These are phyloP conservation scores for Drosophila nikananu DNA, from an alignment of 1,140 invertebrate genomes.

Conservation along the genomic window DNA sequence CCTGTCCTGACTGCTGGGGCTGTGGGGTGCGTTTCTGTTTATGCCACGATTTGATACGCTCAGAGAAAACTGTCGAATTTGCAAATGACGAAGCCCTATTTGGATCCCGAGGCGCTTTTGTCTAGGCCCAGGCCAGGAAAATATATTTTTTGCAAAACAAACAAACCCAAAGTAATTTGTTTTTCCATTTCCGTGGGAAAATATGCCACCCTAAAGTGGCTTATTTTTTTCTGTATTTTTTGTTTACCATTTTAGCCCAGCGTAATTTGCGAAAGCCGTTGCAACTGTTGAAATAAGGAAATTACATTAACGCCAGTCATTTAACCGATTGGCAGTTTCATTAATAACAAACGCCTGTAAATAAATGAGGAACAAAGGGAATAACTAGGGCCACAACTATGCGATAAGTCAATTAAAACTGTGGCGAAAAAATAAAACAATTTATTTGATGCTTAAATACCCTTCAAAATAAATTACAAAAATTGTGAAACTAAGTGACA, in stretches of 20 bases:
- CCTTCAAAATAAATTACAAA: not conserved
- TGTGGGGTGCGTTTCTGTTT: conserved; percentile 36
- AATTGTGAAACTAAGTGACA: not conserved
- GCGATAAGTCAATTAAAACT: conserved; percentile 41
- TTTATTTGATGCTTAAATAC: conserved; percentile 3
- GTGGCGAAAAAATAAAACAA: not conserved
- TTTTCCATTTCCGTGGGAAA: conserved; percentile 45
- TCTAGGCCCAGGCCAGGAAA: conserved; percentile 24
- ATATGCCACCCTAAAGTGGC: conserved; percentile 6
- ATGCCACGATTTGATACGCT: conserved; percentile 59
- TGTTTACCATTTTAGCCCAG: conserved; percentile 11
- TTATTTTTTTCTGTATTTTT: conserved; percentile 3
- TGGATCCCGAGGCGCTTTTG: conserved; percentile 41
- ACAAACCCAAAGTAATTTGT: conserved; percentile 58
- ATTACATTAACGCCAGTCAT: conserved; percentile 43
- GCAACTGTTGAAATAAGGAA: conserved; percentile 36
- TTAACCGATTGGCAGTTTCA: conserved; percentile 24
- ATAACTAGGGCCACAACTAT: conserved; percentile 24
- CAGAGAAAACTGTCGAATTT: conserved; percentile 69
- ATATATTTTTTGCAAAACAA: conserved; percentile 55
- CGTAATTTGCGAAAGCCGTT: conserved; percentile 33
- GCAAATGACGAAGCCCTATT: conserved; percentile 60
- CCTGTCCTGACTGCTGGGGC: not conserved
- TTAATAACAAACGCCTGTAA: conserved; percentile 19
- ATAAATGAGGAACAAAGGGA: conserved; percentile 9